Percentiles rank a stretch among this genome's conserved stretches.
Conservation (phyloP, 1,140 invertebrate genomes). For the Lineus longissimus region DNA sequence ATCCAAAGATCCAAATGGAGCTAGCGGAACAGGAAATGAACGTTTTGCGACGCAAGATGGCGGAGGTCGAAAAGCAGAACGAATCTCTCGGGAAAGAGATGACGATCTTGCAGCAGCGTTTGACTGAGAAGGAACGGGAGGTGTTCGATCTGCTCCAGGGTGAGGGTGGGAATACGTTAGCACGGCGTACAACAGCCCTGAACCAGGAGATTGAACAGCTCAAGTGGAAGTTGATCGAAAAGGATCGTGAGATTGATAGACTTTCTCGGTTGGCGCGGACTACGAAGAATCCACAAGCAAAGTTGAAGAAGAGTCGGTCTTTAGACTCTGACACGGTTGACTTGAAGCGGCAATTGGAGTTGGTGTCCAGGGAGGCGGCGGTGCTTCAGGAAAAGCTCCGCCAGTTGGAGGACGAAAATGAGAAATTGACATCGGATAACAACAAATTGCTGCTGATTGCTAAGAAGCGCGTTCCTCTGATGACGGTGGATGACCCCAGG, state of each 20-base stretch:
- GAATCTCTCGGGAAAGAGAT: conserved; percentile 69
- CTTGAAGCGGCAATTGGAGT: conserved; percentile 68
- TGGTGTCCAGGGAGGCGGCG: conserved; percentile 69
- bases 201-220: conserved; percentile 62
- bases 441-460: conserved; percentile 58
- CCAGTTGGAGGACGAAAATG: conserved; percentile 69
- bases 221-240: conserved; percentile 74
- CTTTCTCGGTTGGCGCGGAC: conserved; percentile 58
- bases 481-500: conserved; percentile 36
- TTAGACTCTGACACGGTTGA: conserved; percentile 57
- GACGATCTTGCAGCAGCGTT: conserved; percentile 67
- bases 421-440: conserved; percentile 69
- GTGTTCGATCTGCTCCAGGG: conserved; percentile 19
- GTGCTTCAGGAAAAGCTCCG: conserved; percentile 64
- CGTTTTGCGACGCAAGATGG: conserved; percentile 74
- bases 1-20: conserved; percentile 72
- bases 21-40: conserved; percentile 82
- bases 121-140: conserved; percentile 29
- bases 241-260: conserved; percentile 75
- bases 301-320: conserved; percentile 41
- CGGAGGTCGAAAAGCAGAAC: conserved; percentile 78
- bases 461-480: conserved; percentile 16
- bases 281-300: conserved; percentile 38
- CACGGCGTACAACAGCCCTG: conserved; percentile 23
- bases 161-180: background rate